Percentiles rank a stretch among this genome's conserved stretches.
Evolutionary conservation across 2,797 vertebrate genomes (phyloP).

Genomic region (Mus spretus): DNA sequence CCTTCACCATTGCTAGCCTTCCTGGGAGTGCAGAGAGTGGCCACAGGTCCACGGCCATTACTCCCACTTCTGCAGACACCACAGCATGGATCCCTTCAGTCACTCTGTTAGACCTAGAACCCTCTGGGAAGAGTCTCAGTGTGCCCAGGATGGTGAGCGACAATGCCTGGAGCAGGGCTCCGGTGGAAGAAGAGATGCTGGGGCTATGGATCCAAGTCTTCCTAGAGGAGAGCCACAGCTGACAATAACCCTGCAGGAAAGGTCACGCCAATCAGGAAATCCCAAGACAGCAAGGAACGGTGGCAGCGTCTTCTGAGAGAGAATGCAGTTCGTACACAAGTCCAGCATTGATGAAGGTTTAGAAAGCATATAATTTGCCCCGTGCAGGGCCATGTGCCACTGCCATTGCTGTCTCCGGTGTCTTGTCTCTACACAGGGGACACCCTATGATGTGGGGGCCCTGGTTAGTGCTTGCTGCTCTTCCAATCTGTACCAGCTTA

Average conservation of each 20-base stretch:
- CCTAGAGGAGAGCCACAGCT: not conserved
- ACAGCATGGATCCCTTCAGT: not conserved
- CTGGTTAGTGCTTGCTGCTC: not conserved
- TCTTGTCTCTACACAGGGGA: not conserved
- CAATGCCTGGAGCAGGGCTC: not conserved
- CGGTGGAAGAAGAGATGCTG: not conserved
- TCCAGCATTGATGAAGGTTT: not conserved
- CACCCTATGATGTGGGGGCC: not conserved
- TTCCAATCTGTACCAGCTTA: not conserved
- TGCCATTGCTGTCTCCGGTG: not conserved
- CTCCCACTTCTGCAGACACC: not conserved
- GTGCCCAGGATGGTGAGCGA: not conserved
- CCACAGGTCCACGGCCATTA: not conserved
- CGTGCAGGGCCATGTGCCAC: not conserved
- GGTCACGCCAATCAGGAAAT: not conserved
- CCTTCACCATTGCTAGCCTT: not conserved
- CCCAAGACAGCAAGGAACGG: not conserved
- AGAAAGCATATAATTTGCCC: too few species aligned
- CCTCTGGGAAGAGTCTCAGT: not conserved
- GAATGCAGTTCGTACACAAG: not conserved
- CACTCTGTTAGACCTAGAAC: not conserved
- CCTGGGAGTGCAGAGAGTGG: not conserved
- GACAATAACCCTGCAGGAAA: not conserved
- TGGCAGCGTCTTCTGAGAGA: not conserved
- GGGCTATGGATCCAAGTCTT: not conserved